Base-by-base conservation (phyloP, 2,113 vertebrate genomes). In the Chaetorhynchus papuensis region DNA sequence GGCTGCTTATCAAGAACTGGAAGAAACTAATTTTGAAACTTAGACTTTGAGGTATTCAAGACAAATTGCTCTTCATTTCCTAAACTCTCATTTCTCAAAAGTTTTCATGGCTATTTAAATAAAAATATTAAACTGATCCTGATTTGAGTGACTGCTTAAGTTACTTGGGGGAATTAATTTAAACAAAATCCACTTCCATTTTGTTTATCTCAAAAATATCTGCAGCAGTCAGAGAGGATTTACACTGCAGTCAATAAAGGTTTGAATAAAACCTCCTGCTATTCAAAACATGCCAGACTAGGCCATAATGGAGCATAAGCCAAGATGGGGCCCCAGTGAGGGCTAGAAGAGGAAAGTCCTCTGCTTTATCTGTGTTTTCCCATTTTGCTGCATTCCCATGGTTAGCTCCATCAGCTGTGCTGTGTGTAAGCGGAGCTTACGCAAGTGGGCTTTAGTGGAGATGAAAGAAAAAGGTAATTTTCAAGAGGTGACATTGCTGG, bases 171-270 rank as follows among this genome's bases (percentile, higher is more conserved):
- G 44, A 45, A 71, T 71, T 71, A 53, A 56, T 52, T 82, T 60
- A 60, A 66, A 82, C 28, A 83, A 87, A 95, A 93, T 50, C 35
- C 49, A n/a, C 41, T 91, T 87, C 33, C 17, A 44, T 81, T 87
- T 77, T 83, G 57, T 87, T 95, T 84, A 81, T 81, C 69, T 81
- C 54, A 35, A 59, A 93, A 72, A 37, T 5, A 30, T 35, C 78
- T 74, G 30, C 23, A 54, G 77, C 80, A 42, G 33, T 35, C 5
- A 0, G 69, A 63, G 18, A 78, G 37, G 60, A 69, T 87, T 92
- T 87, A 39, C 23, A 39, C 65, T 65, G n/a, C 24, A 45, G n/a
- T 63, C 65, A 79, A 28, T 57, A 75, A 63, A 69, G 24, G n/a
- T 45, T 83, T 42, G 57, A 75, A 39, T 65, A 81, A 90, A 88